These are phyloP conservation scores for Glaucomys volans DNA, from an alignment of 2,113 vertebrate species.

Conservation along the genomic window DNA sequence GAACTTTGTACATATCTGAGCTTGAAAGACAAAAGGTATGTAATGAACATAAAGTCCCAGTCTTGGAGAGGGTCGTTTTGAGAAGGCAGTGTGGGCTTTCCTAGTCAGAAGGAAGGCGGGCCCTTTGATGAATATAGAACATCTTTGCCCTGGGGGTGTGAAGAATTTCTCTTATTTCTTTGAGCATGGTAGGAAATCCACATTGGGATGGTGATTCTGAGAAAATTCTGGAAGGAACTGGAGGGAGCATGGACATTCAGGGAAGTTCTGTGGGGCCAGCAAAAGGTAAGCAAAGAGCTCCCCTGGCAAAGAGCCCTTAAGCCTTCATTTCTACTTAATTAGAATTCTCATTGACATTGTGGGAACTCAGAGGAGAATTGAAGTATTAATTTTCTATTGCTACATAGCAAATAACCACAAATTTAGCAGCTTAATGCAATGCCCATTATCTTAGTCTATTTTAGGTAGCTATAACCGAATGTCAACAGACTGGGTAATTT, in stretches of 20 bases:
- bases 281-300: slow-evolving; percentile 43
- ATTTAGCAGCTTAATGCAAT: slow-evolving; percentile 14
- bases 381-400: not conserved
- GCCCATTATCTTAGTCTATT: not conserved
- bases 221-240: not conserved
- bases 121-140: not conserved
- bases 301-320: not conserved
- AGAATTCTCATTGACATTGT: not conserved
- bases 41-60: not conserved
- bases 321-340: not conserved
- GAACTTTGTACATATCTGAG: slow-evolving; percentile 9
- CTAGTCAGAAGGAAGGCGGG: not conserved
- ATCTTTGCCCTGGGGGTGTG: not conserved
- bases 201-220: slow-evolving; percentile 40
- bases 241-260: not conserved
- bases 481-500: not conserved
- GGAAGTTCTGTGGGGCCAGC: not conserved
- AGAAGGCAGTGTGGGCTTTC: not conserved
- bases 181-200: slow-evolving; percentile 51
- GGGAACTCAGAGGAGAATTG: not conserved
- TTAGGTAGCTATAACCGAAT: not conserved
- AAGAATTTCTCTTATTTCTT: slow-evolving; percentile 27
- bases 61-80: not conserved
- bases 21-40: slow-evolving; percentile 11
- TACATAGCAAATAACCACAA: not conserved